Percentiles rank a stretch among this genome's conserved stretches.
phyloP scores from a whole-genome alignment of 2,888 invertebrate genomes.

The Vanessa cardui region DNA sequence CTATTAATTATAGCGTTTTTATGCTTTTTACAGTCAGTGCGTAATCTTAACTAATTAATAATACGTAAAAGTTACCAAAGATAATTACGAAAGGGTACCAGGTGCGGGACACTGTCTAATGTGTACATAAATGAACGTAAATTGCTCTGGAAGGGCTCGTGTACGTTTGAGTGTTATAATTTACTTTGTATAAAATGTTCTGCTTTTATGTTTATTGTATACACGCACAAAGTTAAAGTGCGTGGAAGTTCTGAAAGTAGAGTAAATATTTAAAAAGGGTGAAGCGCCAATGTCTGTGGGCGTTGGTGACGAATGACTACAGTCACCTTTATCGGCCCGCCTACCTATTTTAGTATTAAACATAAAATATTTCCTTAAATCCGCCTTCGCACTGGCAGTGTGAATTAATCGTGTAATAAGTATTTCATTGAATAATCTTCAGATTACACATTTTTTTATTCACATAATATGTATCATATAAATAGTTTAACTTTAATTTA shows the following conservation, averaged over 20 bases:
- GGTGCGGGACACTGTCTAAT: conserved; percentile 53
- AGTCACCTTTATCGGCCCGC: no score
- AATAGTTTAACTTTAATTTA: no score
- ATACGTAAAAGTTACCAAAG: conserved; percentile 53
- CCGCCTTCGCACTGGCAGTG: no score
- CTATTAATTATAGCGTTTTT: conserved; percentile 44
- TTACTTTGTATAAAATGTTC: not conserved
- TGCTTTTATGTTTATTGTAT: not conserved
- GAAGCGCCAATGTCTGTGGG: no score
- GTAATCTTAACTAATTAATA: conserved; percentile 58
- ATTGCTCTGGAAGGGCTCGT: conserved; percentile 41
- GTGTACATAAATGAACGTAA: conserved; percentile 52
- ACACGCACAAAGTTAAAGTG: not conserved
- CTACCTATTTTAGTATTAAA: no score
- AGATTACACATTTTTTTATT: no score
- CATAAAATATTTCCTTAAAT: no score
- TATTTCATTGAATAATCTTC: no score
- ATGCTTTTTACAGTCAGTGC: conserved; percentile 47
- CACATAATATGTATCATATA: no score
- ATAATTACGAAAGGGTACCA: conserved; percentile 51
- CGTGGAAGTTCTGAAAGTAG: not conserved
- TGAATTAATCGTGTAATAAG: no score
- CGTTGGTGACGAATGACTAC: no score
- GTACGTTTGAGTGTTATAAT: conserved; percentile 17
- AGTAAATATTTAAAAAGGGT: not conserved